Evolutionary conservation across 23 tunicate species (phyloP).

Genomic region (Halocynthia roretzi): DNA sequence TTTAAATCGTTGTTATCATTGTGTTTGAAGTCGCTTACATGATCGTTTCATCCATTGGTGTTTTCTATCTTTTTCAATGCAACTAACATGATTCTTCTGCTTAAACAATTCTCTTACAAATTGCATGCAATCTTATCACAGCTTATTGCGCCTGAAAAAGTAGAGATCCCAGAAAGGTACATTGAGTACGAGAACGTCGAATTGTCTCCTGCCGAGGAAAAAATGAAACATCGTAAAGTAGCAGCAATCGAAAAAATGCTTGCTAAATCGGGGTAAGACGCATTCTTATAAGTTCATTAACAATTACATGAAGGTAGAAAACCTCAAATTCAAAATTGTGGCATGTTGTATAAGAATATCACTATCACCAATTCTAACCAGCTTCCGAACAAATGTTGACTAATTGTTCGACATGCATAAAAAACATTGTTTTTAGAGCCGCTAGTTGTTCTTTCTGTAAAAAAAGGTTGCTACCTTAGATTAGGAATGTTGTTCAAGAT

Average conservation of each 20-base stretch:
- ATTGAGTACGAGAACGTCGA: slow-evolving; percentile 72
- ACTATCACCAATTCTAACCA: too few relatives aligned
- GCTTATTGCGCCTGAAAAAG: slow-evolving; percentile 72
- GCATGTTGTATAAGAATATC: too few relatives aligned
- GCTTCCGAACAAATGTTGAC: too few relatives aligned
- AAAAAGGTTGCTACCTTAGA: too few relatives aligned
- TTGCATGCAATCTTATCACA: slow-evolving; percentile 6
- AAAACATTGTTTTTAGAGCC: too few relatives aligned
- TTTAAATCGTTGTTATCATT: too few relatives aligned
- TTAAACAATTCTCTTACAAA: background rate
- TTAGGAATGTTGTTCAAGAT: too few relatives aligned
- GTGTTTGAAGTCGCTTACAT: too few relatives aligned
- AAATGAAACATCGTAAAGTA: slow-evolving; percentile 56
- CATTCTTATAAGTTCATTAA: background rate
- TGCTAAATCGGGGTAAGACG: slow-evolving; percentile 61
- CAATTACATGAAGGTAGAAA: background rate
- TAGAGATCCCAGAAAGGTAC: slow-evolving; percentile 80
- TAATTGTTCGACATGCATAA: too few relatives aligned
- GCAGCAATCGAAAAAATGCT: slow-evolving; percentile 73
- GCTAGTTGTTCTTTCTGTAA: too few relatives aligned
- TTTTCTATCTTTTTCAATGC: too few relatives aligned
- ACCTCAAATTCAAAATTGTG: background rate
- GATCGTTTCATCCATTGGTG: too few relatives aligned
- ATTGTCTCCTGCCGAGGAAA: slow-evolving; percentile 72
- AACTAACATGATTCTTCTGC: background rate